Evolutionary conservation across 2,797 vertebrate species (phyloP).

Genomic region (Alectoris magna): DNA sequence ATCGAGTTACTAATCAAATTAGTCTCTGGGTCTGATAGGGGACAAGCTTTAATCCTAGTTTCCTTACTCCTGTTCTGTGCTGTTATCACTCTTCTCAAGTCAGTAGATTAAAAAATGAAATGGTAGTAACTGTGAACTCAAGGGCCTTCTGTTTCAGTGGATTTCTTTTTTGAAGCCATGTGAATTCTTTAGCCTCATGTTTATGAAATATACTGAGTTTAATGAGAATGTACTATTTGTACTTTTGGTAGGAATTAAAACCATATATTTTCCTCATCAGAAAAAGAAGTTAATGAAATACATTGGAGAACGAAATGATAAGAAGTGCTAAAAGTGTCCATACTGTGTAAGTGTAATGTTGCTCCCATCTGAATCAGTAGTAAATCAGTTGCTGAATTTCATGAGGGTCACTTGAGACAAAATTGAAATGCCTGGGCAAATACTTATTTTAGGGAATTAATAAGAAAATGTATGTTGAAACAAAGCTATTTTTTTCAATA

Average conservation of each 20-base stretch:
- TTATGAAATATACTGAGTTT: slow-evolving; percentile 1
- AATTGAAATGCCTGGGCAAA: slow-evolving; percentile 6
- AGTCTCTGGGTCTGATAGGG: neutral
- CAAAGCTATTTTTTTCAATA: neutral
- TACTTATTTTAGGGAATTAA: slow-evolving; percentile 19
- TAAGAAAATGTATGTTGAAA: neutral
- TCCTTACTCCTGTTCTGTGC: neutral
- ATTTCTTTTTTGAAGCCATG: neutral
- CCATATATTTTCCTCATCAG: slow-evolving; percentile 29
- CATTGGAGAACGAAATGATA: neutral
- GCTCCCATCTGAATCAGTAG: slow-evolving; percentile 10
- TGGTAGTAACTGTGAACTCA: neutral
- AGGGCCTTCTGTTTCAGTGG: neutral
- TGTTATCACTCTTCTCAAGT: neutral
- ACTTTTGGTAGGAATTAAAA: slow-evolving; percentile 30
- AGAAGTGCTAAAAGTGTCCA: neutral
- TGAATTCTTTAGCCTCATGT: neutral
- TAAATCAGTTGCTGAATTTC: slow-evolving; percentile 42
- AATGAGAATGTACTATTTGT: neutral
- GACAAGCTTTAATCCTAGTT: neutral
- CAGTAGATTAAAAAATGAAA: neutral
- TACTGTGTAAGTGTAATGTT: neutral
- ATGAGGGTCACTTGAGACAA: slow-evolving; percentile 5
- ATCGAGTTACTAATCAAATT: slow-evolving; percentile 25
- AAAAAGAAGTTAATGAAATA: neutral